Base-by-base conservation (phyloP, 2,888 invertebrate species). In the Cataglyphis altisquamis region DNA sequence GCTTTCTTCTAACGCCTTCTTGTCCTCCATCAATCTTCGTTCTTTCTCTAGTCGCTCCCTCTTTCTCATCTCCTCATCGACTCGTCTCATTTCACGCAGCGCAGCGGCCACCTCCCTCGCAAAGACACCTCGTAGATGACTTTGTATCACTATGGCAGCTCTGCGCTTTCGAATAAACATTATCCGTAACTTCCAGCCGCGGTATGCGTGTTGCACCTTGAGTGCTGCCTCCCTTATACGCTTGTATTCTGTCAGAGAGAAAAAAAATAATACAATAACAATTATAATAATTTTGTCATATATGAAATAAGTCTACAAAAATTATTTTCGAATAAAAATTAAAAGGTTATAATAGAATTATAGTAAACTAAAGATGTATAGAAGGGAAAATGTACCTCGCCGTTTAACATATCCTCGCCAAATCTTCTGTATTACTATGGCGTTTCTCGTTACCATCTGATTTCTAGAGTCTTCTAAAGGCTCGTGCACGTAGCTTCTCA, bases 91-190 rank as follows among this genome's bases (percentile, higher is more conserved):
- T 95, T 98, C 98, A 8, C 98, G 95, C 85, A 98, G 94, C 0
- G 98, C 98, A 0, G 97, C 96, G 0, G 98, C 98, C 9, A 97
- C 98, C 95, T 98, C 98, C 86, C 98, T 95, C 0, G 98, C 98
- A 95, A 98, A 98, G 90, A 98, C 98, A 3, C 98, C 98, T 12
- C 98, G 95, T 86, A 98, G 95, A 94, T 97, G 98, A 84, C 98
- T 96, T 95, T 98, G 98, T 87, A 98, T 97, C 25, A 98, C 97
- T 89, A 98, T 96, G 0, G 97, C 98, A 0, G 98, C 98, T 84
- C 98, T 96, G n/a, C 98, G 96, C 93, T 97, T 96, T 64, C 97
- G 96, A 89, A 98, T 95, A 95, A 98, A 98, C 89, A 96, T 96
- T 81, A 98, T 97, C 68, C 98, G 96, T 86, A 97, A 96, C 94